These are phyloP conservation scores for Montipora efflorescens DNA, from an alignment of 64 coral and sea anemone species.

Conservation along the genomic window DNA sequence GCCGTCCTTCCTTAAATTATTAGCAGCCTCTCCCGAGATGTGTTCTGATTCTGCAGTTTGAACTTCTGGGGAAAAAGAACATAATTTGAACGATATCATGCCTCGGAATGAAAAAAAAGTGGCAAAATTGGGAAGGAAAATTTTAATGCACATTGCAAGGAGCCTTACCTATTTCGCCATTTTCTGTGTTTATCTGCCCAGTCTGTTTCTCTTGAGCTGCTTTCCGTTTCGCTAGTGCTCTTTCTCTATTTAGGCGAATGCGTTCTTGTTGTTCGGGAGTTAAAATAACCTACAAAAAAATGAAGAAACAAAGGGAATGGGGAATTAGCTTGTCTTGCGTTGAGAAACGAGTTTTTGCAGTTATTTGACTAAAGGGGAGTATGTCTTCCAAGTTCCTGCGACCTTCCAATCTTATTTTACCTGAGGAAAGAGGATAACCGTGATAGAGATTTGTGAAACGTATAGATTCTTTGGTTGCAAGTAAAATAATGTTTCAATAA, in stretches of 20 bases:
- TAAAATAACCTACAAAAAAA: constrained; percentile 32
- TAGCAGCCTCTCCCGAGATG: background rate
- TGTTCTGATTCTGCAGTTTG: background rate
- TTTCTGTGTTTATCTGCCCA: background rate
- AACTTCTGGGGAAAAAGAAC: background rate
- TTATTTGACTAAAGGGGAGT: too few species aligned
- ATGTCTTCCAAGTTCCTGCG: too few species aligned
- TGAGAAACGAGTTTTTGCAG: too few species aligned
- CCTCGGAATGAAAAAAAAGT: too few species aligned
- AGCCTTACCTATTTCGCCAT: background rate
- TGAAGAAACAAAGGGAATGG: background rate
- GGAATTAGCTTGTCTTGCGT: too few species aligned
- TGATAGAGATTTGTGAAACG: too few species aligned
- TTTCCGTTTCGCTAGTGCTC: constrained; percentile 55
- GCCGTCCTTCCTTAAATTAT: background rate
- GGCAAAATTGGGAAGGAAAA: background rate
- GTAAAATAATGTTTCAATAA: too few species aligned
- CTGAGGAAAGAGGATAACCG: too few species aligned
- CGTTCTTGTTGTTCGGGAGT: constrained; percentile 67
- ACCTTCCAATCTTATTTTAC: too few species aligned
- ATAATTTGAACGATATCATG: too few species aligned
- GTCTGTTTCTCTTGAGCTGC: constrained; percentile 6
- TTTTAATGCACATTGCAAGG: too few species aligned
- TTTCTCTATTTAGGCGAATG: constrained; percentile 56
- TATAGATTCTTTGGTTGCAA: too few species aligned